Evolutionary conservation across 2,888 invertebrate genomes (phyloP).

Genomic region (Drosophila paracracens): DNA sequence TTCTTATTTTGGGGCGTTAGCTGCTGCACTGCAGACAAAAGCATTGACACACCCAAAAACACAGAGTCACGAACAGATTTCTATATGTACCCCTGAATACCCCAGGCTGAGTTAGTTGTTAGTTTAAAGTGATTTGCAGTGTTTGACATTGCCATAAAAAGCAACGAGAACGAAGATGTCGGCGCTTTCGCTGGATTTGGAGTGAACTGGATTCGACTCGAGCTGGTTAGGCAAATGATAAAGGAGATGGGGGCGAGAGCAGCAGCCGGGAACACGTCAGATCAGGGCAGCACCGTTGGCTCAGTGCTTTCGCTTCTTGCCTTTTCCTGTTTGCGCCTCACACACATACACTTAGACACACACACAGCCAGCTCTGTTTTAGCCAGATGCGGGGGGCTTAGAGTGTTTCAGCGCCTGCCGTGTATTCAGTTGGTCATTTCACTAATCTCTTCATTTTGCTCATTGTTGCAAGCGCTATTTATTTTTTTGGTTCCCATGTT

Average conservation of each 20-base stretch:
- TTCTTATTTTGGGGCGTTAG: constrained; percentile 49
- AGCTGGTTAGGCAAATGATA: neutral
- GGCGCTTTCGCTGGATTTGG: constrained; percentile 34
- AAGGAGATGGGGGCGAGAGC: neutral
- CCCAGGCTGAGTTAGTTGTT: constrained; percentile 58
- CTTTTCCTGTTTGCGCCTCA: constrained; percentile 12
- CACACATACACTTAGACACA: neutral
- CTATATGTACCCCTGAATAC: constrained; percentile 4
- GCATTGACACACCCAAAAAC: constrained; percentile 59
- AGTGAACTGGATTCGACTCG: constrained; percentile 9
- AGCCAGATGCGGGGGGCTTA: neutral
- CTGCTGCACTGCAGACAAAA: constrained; percentile 72
- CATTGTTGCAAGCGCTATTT: constrained; percentile 52
- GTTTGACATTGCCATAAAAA: constrained; percentile 80
- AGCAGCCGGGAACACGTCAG: constrained; percentile 26
- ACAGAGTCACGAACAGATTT: constrained; percentile 10
- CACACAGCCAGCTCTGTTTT: neutral
- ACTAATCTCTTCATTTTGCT: constrained; percentile 79
- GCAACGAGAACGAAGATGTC: constrained; percentile 62
- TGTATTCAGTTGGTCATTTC: constrained; percentile 69
- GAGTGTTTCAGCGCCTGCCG: constrained; percentile 51
- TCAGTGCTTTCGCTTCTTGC: constrained; percentile 42
- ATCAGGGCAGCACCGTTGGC: constrained; percentile 39
- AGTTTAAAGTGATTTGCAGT: constrained; percentile 81
- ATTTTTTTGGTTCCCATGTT: constrained; percentile 55